A percentile compares a stretch with the other conserved stretches of the same genome.
Conservation (phyloP, 2,113 vertebrate genomes). For the Antigone vipio region DNA sequence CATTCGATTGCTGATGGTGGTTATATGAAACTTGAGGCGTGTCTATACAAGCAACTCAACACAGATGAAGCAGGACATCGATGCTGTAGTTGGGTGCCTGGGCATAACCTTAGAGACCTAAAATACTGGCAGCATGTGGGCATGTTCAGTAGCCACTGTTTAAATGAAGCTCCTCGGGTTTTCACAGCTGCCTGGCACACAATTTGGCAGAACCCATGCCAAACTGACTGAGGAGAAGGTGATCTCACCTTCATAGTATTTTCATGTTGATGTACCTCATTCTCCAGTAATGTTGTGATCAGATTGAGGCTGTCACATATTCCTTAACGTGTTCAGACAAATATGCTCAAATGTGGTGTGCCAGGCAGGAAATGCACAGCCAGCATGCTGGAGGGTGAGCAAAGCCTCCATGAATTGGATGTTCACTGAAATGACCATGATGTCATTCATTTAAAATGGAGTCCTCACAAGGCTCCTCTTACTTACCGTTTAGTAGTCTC, state of each 20-base stretch:
- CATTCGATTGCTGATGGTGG: background rate
- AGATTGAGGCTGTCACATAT: conserved; percentile 2
- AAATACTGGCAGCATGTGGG: background rate
- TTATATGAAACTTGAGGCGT: background rate
- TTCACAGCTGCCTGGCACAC: conserved; percentile 2
- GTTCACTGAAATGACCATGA: background rate
- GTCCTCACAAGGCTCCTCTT: background rate
- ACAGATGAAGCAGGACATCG: background rate
- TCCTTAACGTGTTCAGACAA: background rate
- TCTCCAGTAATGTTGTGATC: conserved; percentile 41
- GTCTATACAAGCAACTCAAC: background rate
- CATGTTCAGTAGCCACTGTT: background rate
- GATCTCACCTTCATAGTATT: conserved; percentile 52
- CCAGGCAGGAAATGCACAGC: background rate
- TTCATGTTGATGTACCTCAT: conserved; percentile 25
- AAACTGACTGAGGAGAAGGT: conserved; percentile 25
- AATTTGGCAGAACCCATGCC: background rate
- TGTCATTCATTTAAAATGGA: background rate
- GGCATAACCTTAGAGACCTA: background rate
- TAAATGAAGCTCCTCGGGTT: background rate
- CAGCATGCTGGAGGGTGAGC: conserved; percentile 18
- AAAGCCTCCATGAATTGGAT: background rate
- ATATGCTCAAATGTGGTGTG: conserved; percentile 9
- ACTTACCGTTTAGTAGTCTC: background rate
- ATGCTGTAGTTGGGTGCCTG: background rate